Conservation (phyloP, 37 sponge, comb jelly and placozoan species). For the Chondrosia reniformis region DNA sequence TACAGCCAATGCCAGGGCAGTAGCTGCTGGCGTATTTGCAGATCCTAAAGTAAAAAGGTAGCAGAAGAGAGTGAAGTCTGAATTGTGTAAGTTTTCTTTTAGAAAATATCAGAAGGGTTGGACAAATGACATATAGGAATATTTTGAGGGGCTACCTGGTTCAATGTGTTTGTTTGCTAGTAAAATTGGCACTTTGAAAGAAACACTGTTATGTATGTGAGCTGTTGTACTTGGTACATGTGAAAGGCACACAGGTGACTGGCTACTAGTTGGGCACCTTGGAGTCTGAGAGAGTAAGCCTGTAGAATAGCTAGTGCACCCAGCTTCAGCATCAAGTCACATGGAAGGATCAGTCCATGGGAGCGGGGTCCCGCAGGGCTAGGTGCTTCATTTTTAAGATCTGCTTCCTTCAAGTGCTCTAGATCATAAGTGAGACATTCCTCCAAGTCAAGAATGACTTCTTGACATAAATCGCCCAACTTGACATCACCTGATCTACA, state of each 20-base stretch:
- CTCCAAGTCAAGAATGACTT: constrained; percentile 33
- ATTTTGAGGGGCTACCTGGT: too few species aligned
- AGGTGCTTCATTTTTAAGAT: neutral
- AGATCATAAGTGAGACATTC: constrained; percentile 63
- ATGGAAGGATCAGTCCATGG: constrained; percentile 28
- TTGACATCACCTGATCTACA: too few species aligned
- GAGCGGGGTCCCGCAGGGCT: neutral
- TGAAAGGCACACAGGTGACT: too few species aligned
- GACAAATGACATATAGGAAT: too few species aligned
- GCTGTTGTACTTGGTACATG: too few species aligned
- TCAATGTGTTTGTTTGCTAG: too few species aligned
- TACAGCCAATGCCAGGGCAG: constrained; percentile 74
- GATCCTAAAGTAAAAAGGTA: constrained; percentile 49
- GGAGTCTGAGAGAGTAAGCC: constrained; percentile 61
- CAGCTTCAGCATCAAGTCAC: constrained; percentile 61
- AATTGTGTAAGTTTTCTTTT: too few species aligned
- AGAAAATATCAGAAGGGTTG: too few species aligned
- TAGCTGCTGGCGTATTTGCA: constrained; percentile 49
- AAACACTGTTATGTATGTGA: too few species aligned
- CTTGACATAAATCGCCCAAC: constrained; percentile 47
- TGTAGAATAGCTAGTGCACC: constrained; percentile 61
- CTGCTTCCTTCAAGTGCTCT: constrained; percentile 2
- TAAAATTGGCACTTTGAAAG: too few species aligned
- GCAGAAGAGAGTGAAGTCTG: neutral
- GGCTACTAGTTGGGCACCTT: too few species aligned